Evolutionary conservation across 2,113 vertebrate species (phyloP).

Genomic region (Xiphias gladius): DNA sequence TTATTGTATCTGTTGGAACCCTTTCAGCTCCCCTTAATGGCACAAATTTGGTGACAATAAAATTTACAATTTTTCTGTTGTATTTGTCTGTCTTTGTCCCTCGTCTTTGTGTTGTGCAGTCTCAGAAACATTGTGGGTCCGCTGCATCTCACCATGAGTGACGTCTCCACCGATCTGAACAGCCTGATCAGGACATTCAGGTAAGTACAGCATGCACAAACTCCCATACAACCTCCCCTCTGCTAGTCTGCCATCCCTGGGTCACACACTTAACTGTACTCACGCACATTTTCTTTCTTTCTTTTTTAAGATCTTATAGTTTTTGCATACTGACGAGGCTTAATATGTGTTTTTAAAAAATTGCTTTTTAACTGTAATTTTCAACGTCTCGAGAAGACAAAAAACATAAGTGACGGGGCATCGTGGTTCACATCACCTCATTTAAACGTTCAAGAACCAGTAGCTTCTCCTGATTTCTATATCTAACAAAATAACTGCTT

Average conservation of each 20-base stretch:
- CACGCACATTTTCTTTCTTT: too few species aligned
- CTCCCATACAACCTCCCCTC: not conserved
- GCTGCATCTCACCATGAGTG: conserved; percentile 87
- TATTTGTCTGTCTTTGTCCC: not conserved
- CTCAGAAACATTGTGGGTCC: conserved; percentile 88
- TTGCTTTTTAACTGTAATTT: too few species aligned
- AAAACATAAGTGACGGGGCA: not conserved
- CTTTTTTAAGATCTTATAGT: not conserved
- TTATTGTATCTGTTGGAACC: not conserved
- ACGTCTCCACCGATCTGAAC: conserved; percentile 90
- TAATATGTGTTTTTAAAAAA: not conserved
- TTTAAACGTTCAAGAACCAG: not conserved
- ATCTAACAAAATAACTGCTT: not conserved
- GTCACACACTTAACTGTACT: too few species aligned
- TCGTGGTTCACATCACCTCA: not conserved
- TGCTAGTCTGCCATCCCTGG: not conserved
- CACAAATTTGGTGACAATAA: not conserved
- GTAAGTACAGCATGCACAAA: conserved; percentile 73
- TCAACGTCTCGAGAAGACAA: not conserved
- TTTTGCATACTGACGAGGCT: not conserved
- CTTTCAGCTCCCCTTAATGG: not conserved
- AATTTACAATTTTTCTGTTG: not conserved
- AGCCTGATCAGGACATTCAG: conserved; percentile 93
- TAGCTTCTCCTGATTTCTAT: not conserved
- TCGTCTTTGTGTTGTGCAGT: conserved; percentile 74